Percentiles rank a stretch among this genome's conserved stretches.
Evolutionary conservation across 2,888 invertebrate genomes (phyloP).

Genomic region (Eustalomyia histrio): DNA sequence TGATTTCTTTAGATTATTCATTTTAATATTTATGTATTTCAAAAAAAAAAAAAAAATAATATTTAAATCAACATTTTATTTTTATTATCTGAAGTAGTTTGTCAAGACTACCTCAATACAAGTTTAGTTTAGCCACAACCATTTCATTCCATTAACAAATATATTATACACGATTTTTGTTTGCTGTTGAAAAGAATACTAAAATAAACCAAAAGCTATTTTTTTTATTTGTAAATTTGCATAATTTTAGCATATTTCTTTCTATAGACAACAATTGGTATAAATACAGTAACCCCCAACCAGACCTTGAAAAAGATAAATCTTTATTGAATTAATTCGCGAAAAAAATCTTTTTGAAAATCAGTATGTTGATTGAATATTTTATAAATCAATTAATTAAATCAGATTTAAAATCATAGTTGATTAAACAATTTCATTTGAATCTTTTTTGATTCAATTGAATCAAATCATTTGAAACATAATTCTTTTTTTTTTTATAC

Average conservation of each 20-base stretch:
- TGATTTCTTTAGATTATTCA: too few relatives aligned
- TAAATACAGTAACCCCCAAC: not conserved
- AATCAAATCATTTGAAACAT: too few relatives aligned
- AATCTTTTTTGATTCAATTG: too few relatives aligned
- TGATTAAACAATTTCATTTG: too few relatives aligned
- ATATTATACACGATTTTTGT: not conserved
- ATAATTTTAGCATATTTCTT: slow-evolving; percentile 50
- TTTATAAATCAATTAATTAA: too few relatives aligned
- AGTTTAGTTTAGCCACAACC: slow-evolving; percentile 57
- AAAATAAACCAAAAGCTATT: slow-evolving; percentile 30
- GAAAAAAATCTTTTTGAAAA: too few relatives aligned
- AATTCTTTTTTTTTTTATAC: too few relatives aligned
- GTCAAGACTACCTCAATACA: slow-evolving; percentile 64
- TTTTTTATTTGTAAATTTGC: slow-evolving; percentile 51
- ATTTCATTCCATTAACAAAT: slow-evolving; percentile 35
- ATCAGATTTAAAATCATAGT: too few relatives aligned
- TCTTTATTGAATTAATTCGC: too few relatives aligned
- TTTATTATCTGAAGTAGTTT: slow-evolving; percentile 9
- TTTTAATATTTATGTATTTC: too few relatives aligned
- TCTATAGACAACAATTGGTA: slow-evolving; percentile 3
- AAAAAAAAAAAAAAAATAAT: not conserved
- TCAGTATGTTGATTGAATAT: too few relatives aligned
- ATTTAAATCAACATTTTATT: not conserved
- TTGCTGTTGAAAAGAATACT: not conserved
- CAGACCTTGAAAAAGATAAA: too few relatives aligned